Evolutionary conservation across 2,113 vertebrate species (phyloP), one percentile per base, ranked within the genome.

Genomic region (rabbit (Oryctolagus cuniculus)): DNA sequence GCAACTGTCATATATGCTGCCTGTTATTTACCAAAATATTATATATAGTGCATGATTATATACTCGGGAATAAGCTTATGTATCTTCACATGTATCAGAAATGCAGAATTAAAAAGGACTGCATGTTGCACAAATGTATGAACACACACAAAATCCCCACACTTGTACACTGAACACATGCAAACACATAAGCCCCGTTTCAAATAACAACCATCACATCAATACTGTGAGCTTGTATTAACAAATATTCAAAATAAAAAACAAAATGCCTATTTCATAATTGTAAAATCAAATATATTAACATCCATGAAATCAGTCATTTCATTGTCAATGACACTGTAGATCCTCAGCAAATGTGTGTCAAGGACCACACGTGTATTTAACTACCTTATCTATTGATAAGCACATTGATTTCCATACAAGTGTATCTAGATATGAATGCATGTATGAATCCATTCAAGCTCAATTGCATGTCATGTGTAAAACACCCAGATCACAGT

Each of bases 171-270:
- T 8, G 55, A 80, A 25, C 34, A 92, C 21, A 53, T 3, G 69
- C 44, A 77, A 19, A 79, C 10, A 86, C 0, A 55, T 66, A 66
- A 82, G 67, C 21, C 72, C 31, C 8, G 64, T 55, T 93, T 91
- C 78, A 91, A 67, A 36, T 61, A 36, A 6, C 11, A 91, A 75
- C 44, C 12, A 8, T 80, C 4, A 9, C 3, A 61, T 94, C n/a
- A 81, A 6, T 75, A 77, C 19, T 27, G 87, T 89, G 58, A 81
- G 21, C 19, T 25, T 72, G 36, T 10, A 24, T 11, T 72, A 69
- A 77, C 61, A 15, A 9, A 72, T 49, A 27, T 92, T 82, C 83
- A 82, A 89, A 95, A 87, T 5, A 77, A 88, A 94, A 91, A n/a
- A 63, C 44, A 2, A n/a, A 75, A 89, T 49, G 31, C 4, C 63